phyloP scores from a whole-genome alignment of 2,888 invertebrate species.

The Oscheius sp. region DNA sequence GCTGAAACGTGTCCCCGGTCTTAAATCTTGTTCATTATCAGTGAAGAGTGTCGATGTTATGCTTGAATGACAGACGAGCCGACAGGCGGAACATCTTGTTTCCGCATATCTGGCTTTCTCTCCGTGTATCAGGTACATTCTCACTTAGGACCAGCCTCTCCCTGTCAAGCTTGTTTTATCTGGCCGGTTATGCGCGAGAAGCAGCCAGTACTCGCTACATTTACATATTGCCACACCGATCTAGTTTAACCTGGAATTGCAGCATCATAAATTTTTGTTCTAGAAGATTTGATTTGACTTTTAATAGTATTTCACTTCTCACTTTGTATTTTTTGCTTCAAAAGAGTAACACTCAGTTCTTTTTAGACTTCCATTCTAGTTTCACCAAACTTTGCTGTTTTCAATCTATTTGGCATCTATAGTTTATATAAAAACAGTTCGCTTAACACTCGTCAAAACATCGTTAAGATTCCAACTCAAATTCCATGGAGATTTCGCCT shows the following conservation, averaged over 20 bases:
- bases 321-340: no score
- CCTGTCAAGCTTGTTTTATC: constrained; percentile 33
- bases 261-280: no score
- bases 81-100: constrained; percentile 1
- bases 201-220: constrained; percentile 36
- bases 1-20: neutral
- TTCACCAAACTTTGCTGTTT: no score
- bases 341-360: no score
- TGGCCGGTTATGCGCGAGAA: constrained; percentile 26
- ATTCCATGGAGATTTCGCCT: no score
- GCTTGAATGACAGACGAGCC: neutral
- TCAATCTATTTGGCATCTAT: no score
- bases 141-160: constrained; percentile 32
- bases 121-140: constrained; percentile 29
- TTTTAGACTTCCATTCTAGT: no score
- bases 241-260: constrained; percentile 5
- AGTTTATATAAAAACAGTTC: no score
- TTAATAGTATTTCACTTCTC: no score
- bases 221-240: constrained; percentile 31
- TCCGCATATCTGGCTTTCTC: constrained; percentile 8
- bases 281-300: no score
- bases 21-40: constrained; percentile 1
- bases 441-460: no score
- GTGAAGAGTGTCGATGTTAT: neutral
- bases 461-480: no score